phyloP scores from a whole-genome alignment of 2,797 vertebrate genomes.

The Numenius phaeopus region DNA sequence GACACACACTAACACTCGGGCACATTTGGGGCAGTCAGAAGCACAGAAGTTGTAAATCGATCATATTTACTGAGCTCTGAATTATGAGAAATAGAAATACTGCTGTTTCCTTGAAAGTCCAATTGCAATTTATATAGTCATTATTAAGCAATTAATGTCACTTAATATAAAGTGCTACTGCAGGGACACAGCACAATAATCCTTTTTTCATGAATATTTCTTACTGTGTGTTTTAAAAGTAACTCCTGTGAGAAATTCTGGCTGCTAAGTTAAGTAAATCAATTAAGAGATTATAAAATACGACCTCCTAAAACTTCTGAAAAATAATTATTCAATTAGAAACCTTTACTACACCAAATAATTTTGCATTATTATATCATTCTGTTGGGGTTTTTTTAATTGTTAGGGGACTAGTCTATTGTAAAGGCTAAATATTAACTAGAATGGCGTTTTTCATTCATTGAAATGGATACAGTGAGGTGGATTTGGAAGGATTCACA shows the following conservation, averaged over 20 bases:
- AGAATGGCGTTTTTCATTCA: background rate
- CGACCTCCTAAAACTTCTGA: background rate
- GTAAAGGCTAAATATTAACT: background rate
- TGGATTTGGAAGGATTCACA: background rate
- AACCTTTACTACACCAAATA: background rate
- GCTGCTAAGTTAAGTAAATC: conserved; percentile 40
- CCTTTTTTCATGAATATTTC: conserved; percentile 2
- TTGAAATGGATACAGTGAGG: background rate
- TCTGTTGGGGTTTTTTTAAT: background rate
- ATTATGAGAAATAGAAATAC: conserved; percentile 39
- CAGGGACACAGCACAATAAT: background rate
- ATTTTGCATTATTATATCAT: background rate
- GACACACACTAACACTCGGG: background rate
- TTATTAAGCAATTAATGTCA: conserved; percentile 67
- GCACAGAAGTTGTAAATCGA: background rate
- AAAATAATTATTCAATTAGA: background rate
- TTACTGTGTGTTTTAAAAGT: conserved; percentile 27
- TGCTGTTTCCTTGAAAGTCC: conserved; percentile 28
- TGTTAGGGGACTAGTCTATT: background rate
- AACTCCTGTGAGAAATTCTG: conserved; percentile 20
- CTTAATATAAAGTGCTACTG: conserved; percentile 10
- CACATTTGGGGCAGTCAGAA: conserved; percentile 4
- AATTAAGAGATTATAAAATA: conserved; percentile 13
- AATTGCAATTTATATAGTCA: background rate
- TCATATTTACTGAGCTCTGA: conserved; percentile 27